Conservation (phyloP, 2,797 vertebrate species). For the Sebastes minor region DNA sequence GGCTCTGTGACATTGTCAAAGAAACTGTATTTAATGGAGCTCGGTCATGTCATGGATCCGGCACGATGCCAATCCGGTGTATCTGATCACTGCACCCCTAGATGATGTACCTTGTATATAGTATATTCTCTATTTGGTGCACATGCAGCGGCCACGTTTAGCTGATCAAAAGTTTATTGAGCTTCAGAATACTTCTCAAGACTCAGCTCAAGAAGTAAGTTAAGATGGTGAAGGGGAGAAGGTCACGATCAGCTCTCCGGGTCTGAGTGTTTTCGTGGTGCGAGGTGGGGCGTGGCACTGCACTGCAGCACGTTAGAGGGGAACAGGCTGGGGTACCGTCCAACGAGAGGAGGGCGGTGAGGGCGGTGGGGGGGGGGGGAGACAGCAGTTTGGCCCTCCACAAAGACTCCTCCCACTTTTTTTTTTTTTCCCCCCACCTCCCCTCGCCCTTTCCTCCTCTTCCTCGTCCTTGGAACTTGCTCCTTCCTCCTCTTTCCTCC, state of each 20-base stretch:
- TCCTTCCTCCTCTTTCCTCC: constrained; percentile 62
- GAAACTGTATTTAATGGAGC: not conserved
- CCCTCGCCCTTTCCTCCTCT: constrained; percentile 28
- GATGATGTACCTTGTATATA: not conserved
- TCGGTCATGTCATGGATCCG: too few relatives aligned
- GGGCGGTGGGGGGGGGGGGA: not conserved
- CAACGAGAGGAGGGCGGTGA: constrained; percentile 34
- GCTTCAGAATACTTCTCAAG: not conserved
- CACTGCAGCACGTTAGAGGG: constrained; percentile 65
- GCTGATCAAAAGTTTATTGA: not conserved
- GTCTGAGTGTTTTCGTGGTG: constrained; percentile 11
- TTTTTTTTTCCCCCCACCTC: constrained; percentile 28
- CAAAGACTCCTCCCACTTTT: constrained; percentile 62
- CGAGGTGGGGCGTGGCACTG: constrained; percentile 66
- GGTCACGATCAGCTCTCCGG: not conserved
- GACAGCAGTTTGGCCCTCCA: constrained; percentile 59
- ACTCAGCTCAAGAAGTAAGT: not conserved
- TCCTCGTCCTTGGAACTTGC: constrained; percentile 42
- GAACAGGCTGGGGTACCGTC: constrained; percentile 44
- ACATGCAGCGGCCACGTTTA: not conserved
- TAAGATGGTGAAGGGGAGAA: not conserved
- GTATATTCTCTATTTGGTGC: not conserved
- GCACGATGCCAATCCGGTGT: not conserved
- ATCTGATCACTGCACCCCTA: not conserved
- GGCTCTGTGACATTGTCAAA: not conserved